Conservation (phyloP, 92 coral and sea anemone species). For the Pocillopora meandrina region DNA sequence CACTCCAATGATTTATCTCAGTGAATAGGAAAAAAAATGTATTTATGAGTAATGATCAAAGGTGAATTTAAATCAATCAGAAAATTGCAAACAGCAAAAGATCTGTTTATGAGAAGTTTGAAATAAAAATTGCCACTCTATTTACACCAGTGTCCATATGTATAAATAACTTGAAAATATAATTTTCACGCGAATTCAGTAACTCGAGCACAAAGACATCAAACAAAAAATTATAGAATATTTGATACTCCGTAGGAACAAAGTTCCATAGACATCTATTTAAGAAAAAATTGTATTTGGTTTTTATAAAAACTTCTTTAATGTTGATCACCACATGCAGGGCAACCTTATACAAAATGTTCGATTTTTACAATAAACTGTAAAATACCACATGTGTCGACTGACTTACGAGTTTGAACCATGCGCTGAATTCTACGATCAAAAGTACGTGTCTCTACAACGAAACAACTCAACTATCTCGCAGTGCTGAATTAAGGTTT, state of each 20-base stretch:
- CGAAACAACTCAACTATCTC: background rate
- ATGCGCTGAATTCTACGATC: background rate
- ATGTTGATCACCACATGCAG: background rate
- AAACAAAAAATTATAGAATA: background rate
- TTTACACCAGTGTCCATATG: too few species aligned
- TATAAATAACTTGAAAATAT: too few species aligned
- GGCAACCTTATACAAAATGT: background rate
- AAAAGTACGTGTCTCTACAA: background rate
- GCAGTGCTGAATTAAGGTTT: background rate
- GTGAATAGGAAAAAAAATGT: too few species aligned
- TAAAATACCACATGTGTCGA: background rate
- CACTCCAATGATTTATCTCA: too few species aligned
- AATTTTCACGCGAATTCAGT: too few species aligned
- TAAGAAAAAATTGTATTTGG: background rate
- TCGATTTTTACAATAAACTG: background rate
- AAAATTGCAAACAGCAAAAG: too few species aligned
- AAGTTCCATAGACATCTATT: background rate
- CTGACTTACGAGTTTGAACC: background rate
- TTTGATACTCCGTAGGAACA: background rate
- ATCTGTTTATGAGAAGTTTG: too few species aligned
- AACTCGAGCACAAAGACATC: background rate
- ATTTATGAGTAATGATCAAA: too few species aligned
- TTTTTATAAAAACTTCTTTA: background rate
- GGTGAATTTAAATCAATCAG: too few species aligned
- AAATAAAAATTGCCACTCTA: too few species aligned